Evolutionary conservation across 2,797 vertebrate species (phyloP).

Genomic region (Artibeus lituratus): DNA sequence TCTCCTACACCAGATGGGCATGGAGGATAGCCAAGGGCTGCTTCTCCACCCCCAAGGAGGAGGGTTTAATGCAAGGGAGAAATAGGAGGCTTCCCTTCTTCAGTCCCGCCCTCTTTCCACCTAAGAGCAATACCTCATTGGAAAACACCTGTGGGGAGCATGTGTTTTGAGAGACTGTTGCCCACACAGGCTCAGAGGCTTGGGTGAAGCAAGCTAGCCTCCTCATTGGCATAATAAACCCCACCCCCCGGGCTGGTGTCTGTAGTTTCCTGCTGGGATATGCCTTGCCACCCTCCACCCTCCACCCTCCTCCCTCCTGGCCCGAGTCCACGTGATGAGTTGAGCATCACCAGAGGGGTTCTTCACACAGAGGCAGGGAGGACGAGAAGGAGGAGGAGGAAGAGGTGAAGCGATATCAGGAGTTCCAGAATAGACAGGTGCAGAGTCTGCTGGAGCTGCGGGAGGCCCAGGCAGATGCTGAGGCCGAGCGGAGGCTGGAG

Average conservation of each 20-base stretch:
- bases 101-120: not conserved
- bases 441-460: slow-evolving; percentile 86
- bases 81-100: not conserved
- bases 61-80: not conserved
- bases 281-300: not conserved
- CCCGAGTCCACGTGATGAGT: not conserved
- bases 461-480: slow-evolving; percentile 80
- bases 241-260: not conserved
- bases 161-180: not conserved
- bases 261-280: not conserved
- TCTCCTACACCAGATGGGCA: not conserved
- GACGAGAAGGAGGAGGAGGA: slow-evolving; percentile 78
- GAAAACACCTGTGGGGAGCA: not conserved
- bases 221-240: not conserved
- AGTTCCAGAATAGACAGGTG: slow-evolving; percentile 87
- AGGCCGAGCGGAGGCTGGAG: slow-evolving; percentile 80
- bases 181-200: not conserved
- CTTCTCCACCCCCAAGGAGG: not conserved
- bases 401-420: slow-evolving; percentile 76
- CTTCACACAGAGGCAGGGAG: slow-evolving; percentile 64
- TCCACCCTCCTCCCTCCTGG: not conserved
- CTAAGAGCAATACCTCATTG: not conserved
- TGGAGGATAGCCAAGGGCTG: not conserved
- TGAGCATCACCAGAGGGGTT: not conserved
- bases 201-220: not conserved